Percentiles rank a stretch among this genome's conserved stretches.
phyloP scores from a whole-genome alignment of 2,113 vertebrate genomes.

The Nipponia nippon region DNA sequence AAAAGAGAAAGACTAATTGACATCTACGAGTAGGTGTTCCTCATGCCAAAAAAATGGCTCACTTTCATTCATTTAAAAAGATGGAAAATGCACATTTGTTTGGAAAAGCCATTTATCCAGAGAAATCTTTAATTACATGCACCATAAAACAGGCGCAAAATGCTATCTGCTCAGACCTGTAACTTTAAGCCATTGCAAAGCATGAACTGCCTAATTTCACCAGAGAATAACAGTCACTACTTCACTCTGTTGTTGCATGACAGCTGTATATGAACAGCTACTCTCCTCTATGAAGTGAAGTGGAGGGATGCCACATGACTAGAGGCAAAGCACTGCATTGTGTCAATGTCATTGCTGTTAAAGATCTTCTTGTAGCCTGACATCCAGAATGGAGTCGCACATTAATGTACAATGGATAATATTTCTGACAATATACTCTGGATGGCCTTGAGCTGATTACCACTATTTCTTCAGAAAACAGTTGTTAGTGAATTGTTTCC shows the following conservation, averaged over 20 bases:
- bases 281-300: not conserved
- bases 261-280: slow-evolving; percentile 32
- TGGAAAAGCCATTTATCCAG: slow-evolving; percentile 6
- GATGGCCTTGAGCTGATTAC: slow-evolving; percentile 48
- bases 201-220: not conserved
- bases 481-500: slow-evolving; percentile 41
- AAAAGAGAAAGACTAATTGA: slow-evolving; percentile 42
- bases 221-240: not conserved
- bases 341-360: slow-evolving; percentile 24
- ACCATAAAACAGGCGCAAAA: slow-evolving; percentile 38
- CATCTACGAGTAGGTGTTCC: slow-evolving; percentile 14
- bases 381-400: not conserved
- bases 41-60: not conserved
- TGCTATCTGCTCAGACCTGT: slow-evolving; percentile 11
- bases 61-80: slow-evolving; percentile 12
- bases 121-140: slow-evolving; percentile 50
- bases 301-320: slow-evolving; percentile 24
- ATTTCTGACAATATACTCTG: slow-evolving; percentile 14
- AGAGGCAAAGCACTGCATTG: slow-evolving; percentile 24
- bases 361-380: not conserved
- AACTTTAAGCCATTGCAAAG: slow-evolving; percentile 2
- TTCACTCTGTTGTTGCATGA: not conserved
- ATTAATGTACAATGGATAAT: slow-evolving; percentile 13
- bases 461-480: slow-evolving; percentile 19
- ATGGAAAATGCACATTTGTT: not conserved